Base-by-base conservation (phyloP, 53 echinoderm and acorn worm genomes). In the Luidia sarsii region DNA sequence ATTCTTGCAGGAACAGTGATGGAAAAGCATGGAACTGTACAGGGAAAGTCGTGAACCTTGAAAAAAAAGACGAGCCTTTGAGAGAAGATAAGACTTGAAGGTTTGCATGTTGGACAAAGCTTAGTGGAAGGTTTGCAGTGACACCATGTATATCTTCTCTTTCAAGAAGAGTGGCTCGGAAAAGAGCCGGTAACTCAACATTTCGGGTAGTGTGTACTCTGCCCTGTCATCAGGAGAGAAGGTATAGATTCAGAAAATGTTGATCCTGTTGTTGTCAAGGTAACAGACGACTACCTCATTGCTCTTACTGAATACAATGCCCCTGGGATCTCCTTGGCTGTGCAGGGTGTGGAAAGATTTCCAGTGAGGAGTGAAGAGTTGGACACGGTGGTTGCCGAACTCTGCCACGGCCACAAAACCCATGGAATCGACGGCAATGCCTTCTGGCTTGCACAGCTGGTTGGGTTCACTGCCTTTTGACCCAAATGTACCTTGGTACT, bases 191-290 rank as follows among this genome's bases (percentile, higher is more conserved):
- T n/a, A n/a, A n/a, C n/a, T n/a, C n/a, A n/a, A n/a, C n/a, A n/a
- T n/a, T n/a, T n/a, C n/a, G n/a, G n/a, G n/a, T n/a, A n/a, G n/a
- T n/a, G n/a, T n/a, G n/a, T n/a, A n/a, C n/a, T n/a, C n/a, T n/a
- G n/a, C n/a, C n/a, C n/a, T n/a, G n/a, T n/a, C n/a, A n/a, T n/a
- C n/a, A n/a, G n/a, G n/a, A n/a, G n/a, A n/a, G n/a, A n/a, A n/a
- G n/a, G n/a, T n/a, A n/a, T n/a, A n/a, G n/a, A n/a, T n/a, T 82
- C 70, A 83, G 39, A 70, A 87, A n/a, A 87, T 49, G 43, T 53
- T 71, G 0, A 87, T 55, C 11, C 64, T 48, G 25, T 87, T 71
- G 55, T 87, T 81, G 29, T 54, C 60, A n/a, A 59, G 70, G 61
- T 87, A 81, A n/a, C 81, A 80, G 2, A 87, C 87, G 2, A 71